Conservation (phyloP, 2,797 vertebrate species). For the Manis javanica region DNA sequence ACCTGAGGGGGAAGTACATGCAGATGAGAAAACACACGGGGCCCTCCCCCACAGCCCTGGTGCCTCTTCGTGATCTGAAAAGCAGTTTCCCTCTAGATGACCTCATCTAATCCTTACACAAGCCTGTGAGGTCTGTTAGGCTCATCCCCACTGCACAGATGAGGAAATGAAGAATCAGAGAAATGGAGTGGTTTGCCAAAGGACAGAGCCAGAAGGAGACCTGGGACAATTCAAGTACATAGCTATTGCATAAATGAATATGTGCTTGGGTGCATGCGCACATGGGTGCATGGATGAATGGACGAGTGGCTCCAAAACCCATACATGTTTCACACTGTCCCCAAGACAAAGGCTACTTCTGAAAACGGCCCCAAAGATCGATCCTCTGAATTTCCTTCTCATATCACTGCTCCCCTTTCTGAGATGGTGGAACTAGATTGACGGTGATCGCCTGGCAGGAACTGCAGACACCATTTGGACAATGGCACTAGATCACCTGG, state of each 20-base stretch:
- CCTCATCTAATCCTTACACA: background rate
- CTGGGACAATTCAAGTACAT: too few species aligned
- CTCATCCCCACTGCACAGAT: background rate
- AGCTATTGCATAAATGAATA: background rate
- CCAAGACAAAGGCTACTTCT: background rate
- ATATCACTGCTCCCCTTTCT: accelerated
- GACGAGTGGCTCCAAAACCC: background rate
- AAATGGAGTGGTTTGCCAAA: background rate
- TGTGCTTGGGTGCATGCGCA: accelerated
- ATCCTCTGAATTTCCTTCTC: background rate
- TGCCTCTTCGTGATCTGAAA: background rate
- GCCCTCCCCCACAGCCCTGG: background rate
- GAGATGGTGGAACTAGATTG: background rate
- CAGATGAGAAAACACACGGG: background rate
- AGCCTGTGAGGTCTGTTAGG: background rate
- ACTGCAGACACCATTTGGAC: background rate
- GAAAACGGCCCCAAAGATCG: background rate
- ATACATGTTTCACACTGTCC: background rate
- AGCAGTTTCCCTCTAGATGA: background rate
- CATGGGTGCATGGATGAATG: background rate
- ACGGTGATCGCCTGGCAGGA: background rate
- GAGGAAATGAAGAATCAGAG: background rate
- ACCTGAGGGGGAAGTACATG: background rate
- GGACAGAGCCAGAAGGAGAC: background rate
- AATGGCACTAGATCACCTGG: background rate